Conservation (phyloP, 2,113 vertebrate genomes). For the Gulo gulo region DNA sequence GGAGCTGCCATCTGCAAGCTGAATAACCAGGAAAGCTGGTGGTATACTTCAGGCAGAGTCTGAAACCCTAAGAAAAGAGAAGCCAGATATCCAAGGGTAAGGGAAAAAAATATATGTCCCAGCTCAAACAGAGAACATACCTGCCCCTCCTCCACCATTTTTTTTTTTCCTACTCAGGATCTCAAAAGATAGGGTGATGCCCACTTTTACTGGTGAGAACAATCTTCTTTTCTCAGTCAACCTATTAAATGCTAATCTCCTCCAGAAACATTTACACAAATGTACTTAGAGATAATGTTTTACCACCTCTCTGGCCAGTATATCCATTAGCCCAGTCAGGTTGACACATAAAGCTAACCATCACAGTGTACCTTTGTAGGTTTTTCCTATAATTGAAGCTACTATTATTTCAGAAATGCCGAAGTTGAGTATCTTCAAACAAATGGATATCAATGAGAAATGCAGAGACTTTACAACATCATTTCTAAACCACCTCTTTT, state of each 20-base stretch:
- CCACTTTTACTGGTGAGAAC: background rate
- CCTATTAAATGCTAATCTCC: background rate
- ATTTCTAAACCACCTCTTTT: background rate
- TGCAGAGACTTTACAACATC: background rate
- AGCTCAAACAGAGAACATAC: background rate
- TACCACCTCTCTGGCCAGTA: background rate
- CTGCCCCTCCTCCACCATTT: fast-evolving
- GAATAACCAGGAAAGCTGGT: background rate
- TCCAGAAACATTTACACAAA: background rate
- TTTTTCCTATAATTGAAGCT: background rate
- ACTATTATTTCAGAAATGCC: background rate
- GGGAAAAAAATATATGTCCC: background rate
- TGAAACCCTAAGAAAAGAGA: background rate
- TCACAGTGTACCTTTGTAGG: background rate
- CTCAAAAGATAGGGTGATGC: background rate
- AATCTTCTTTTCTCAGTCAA: background rate
- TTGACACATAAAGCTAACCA: background rate
- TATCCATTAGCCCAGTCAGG: background rate
- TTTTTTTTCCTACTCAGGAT: background rate
- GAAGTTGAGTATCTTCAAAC: background rate
- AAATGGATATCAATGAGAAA: background rate
- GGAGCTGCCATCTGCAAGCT: background rate
- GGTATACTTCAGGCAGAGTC: background rate
- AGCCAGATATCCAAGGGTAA: no score
- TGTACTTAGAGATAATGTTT: background rate